Base-by-base conservation (phyloP, 2,113 vertebrate species). In the Oplegnathus fasciatus region DNA sequence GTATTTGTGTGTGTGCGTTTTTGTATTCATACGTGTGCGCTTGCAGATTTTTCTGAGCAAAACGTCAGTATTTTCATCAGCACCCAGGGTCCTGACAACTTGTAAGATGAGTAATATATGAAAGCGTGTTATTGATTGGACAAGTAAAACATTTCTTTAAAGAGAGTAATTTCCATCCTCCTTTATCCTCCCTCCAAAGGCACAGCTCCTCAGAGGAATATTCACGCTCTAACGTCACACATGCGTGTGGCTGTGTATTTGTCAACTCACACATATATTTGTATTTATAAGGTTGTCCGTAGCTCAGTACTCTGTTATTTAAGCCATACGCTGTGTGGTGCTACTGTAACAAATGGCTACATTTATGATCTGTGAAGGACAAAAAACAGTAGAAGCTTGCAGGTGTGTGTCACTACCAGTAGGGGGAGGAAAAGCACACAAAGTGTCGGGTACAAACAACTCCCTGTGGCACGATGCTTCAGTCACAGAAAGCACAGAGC, bases 401-500 rank as follows among this genome's bases (percentile, higher is more conserved):
- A 82, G 20, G 15, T 65, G 7, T 48, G 22, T 30, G 15, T 73
- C 10, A 40, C 30, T 0, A 69, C 88, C 91, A 90, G 73, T 44
- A 88, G 86, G 70, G 77, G 88, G 88, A 76, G 83, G 17, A 24
- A 85, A 65, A 86, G 71, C 54, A 85, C 66, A 75, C 24, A 37
- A 1, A 81, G 46, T 26, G 46, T 68, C 13, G 42, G 44, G 44
- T 24, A 1, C 20, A 32, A 13, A 42, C 17, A 42, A 28, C 40
- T 64, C 14, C 32, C 26, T 54, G 26, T 30, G 58, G 30, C 42
- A 26, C 3, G 4, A 57, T 8, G 42, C 57, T 67, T 48, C 69
- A 65, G 44, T 40, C 48, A 34, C 40, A 75, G 52, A 54, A 40
- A 77, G 60, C 83, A 55, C 32, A 42, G 20, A 34, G 60, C 37